phyloP scores from a whole-genome alignment of 2,113 vertebrate species.

The Monarcha castaneiventris region DNA sequence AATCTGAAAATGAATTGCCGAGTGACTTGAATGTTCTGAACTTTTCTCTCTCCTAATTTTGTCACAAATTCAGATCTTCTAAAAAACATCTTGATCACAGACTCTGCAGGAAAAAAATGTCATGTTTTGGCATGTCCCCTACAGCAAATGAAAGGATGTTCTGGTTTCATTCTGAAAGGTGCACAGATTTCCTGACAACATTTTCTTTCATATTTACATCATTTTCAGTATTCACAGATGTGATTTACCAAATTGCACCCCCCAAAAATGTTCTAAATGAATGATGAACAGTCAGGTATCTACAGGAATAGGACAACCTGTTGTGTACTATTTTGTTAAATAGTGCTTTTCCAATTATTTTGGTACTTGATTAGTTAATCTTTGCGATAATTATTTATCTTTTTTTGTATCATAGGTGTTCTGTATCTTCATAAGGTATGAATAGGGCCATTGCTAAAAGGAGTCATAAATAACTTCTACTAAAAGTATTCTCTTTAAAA shows the following conservation, averaged over 20 bases:
- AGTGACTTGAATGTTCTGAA: neutral
- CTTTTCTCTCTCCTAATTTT: constrained; percentile 26
- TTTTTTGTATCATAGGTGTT: neutral
- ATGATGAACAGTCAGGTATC: neutral
- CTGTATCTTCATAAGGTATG: neutral
- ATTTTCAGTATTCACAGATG: neutral
- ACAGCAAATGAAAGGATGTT: neutral
- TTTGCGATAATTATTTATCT: neutral
- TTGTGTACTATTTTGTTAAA: neutral
- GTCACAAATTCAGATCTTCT: neutral
- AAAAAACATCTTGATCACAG: neutral
- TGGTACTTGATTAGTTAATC: neutral
- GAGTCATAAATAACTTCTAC: neutral
- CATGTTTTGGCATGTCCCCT: neutral
- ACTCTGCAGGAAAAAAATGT: neutral
- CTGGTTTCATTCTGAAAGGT: neutral
- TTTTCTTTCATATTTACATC: neutral
- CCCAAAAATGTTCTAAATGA: neutral
- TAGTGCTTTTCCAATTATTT: neutral
- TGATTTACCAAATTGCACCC: neutral
- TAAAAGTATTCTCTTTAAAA: neutral
- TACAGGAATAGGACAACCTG: neutral
- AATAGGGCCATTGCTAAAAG: neutral
- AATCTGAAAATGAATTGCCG: neutral
- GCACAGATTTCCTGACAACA: neutral